phyloP scores from a whole-genome alignment of 2,113 vertebrate genomes.

The Ophthalmolycus amberensis region DNA sequence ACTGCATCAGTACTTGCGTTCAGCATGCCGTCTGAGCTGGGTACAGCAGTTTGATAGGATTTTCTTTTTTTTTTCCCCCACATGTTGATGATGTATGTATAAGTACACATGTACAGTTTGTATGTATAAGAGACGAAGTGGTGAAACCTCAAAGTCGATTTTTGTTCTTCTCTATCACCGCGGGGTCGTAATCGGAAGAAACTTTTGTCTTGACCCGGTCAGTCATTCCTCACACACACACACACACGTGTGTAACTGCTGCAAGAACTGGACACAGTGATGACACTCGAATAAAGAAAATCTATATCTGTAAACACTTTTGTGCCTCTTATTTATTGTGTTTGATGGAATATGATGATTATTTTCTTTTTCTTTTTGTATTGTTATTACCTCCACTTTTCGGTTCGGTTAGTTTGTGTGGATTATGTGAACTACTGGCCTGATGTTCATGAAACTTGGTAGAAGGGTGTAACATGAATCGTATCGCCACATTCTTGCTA shows the following conservation, averaged over 20 bases:
- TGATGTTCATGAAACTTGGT: no score
- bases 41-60: slow-evolving; percentile 76
- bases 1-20: slow-evolving; percentile 86
- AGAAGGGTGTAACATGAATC: no score
- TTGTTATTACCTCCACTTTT: not conserved
- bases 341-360: not conserved
- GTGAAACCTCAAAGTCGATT: slow-evolving; percentile 65
- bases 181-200: slow-evolving; percentile 20
- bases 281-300: slow-evolving; percentile 73
- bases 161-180: slow-evolving; percentile 50
- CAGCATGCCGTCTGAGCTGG: slow-evolving; percentile 82
- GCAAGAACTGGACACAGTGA: slow-evolving; percentile 75
- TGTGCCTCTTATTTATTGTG: slow-evolving; percentile 7
- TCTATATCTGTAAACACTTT: slow-evolving; percentile 66
- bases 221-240: slow-evolving; percentile 66
- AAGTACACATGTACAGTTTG: slow-evolving; percentile 75
- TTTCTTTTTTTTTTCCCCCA: slow-evolving; percentile 63
- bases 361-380: not conserved
- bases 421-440: no score
- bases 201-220: slow-evolving; percentile 31
- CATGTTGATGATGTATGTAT: slow-evolving; percentile 78
- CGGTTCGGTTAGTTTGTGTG: not conserved
- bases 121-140: slow-evolving; percentile 70
- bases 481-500: no score
- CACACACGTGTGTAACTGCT: slow-evolving; percentile 64